A percentile compares a stretch with the other conserved stretches of the same genome.
These are phyloP conservation scores for Acipenser oxyrinchus DNA, from an alignment of 2,797 vertebrate genomes.

Conservation along the genomic window DNA sequence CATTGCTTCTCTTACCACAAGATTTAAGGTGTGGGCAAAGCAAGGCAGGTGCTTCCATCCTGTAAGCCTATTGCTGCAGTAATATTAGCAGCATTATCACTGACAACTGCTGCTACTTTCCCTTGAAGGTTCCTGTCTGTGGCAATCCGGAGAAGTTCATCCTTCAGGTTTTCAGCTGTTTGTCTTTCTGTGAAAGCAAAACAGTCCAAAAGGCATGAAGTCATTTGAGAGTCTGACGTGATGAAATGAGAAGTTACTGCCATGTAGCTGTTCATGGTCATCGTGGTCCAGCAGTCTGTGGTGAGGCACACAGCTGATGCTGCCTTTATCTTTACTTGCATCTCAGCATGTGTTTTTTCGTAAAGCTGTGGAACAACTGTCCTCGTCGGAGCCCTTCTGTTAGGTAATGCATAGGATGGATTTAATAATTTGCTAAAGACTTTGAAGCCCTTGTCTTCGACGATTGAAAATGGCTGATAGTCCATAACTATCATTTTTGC, in stretches of 20 bases:
- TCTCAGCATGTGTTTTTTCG: neutral
- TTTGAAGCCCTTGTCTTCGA: too few species aligned
- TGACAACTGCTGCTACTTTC: neutral
- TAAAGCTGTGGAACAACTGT: neutral
- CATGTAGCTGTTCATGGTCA: neutral
- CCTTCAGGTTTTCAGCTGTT: neutral
- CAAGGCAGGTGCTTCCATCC: too few species aligned
- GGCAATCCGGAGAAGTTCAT: neutral
- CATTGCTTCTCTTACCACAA: too few species aligned
- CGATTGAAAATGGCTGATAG: too few species aligned
- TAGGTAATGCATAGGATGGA: too few species aligned
- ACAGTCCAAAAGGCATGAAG: conserved; percentile 1
- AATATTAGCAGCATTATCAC: neutral
- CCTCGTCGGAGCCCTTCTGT: neutral
- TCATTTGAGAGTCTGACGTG: neutral
- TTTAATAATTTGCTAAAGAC: too few species aligned
- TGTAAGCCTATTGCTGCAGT: too few species aligned
- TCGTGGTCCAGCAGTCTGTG: neutral
- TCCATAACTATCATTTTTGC: too few species aligned
- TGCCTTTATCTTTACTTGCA: neutral
- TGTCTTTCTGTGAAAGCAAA: neutral
- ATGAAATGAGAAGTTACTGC: neutral
- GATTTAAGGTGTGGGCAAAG: too few species aligned
- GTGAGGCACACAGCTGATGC: conserved; percentile 1
- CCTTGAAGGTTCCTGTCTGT: neutral